Conservation (phyloP, 1,140 invertebrate species). For the Phthorimaea operculella region DNA sequence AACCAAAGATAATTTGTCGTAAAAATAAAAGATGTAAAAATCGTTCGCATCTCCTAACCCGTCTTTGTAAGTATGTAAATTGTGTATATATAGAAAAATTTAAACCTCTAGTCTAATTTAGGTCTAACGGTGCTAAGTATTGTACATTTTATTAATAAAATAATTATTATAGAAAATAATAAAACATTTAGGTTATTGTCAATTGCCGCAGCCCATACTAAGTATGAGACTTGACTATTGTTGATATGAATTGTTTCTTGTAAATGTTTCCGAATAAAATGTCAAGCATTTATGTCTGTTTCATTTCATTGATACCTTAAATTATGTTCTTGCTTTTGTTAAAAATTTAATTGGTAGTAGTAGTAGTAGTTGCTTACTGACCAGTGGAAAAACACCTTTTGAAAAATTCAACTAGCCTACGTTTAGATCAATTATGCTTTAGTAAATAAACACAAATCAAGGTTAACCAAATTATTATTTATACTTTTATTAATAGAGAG, state of each 20-base stretch:
- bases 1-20: too few relatives aligned
- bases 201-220: conserved; percentile 38
- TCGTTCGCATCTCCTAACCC: background rate
- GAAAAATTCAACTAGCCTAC: too few relatives aligned
- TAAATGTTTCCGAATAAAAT: conserved; percentile 66
- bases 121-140: conserved; percentile 63
- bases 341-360: too few relatives aligned
- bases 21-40: too few relatives aligned
- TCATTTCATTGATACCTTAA: conserved; percentile 36
- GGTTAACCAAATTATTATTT: too few relatives aligned
- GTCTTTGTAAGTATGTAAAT: conserved; percentile 49
- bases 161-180: conserved; percentile 8
- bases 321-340: background rate
- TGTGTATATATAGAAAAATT: conserved; percentile 51
- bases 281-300: conserved; percentile 55
- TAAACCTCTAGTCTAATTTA: conserved; percentile 64
- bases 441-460: too few relatives aligned
- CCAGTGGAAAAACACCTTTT: too few relatives aligned
- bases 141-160: conserved; percentile 41
- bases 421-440: too few relatives aligned
- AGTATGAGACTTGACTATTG: conserved; percentile 39
- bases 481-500: too few relatives aligned
- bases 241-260: conserved; percentile 54
- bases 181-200: conserved; percentile 29
- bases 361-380: too few relatives aligned